Base-by-base conservation (phyloP, 2,888 invertebrate genomes). In the Allygus modestus region DNA sequence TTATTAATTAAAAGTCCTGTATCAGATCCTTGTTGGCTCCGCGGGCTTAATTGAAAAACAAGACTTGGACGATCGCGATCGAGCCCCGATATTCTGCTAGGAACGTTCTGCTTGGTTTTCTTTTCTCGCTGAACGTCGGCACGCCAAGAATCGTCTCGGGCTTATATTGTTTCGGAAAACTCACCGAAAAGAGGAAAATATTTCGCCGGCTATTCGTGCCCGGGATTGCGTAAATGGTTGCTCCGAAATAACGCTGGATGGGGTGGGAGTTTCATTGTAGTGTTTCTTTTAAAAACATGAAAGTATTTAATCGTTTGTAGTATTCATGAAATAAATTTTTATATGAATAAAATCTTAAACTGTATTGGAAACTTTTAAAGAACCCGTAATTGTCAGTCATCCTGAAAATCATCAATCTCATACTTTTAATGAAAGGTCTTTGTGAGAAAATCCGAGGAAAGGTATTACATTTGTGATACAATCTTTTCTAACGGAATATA, bases 1-100 rank as follows among this genome's bases (percentile, higher is more conserved):
- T 79, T 79, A 79, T 79, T 79, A 79, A 79, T 79, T 79, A 79
- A 77, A 54, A 51, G 58, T 58, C 37, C 58, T 77, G 58, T 79
- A 79, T 79, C 79, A 37, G 79, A 79, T 79, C 37, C 77, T 77
- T 73, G 77, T 46, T 28, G 54, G 79, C 26, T 51, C 54, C 31
- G 28, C n/a, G 79, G 77, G 31, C 51, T 79, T 79, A 79, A 79
- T 79, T 79, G 79, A 79, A 79, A 77, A 79, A 79, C 79, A 79
- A 79, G 58, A 58, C 37, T 79, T 12, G 17, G 31, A 2, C 20
- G 73, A 73, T 77, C 75, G 37, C 43, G 75, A 77, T 77, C 46
- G n/a, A 26, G 43, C 37, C 79, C 23, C 58, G 79, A 79, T 54
- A 79, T 79, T 79, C 79, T 33, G 11, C 51, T 37, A 2, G 58